Evolutionary conservation across 1,140 invertebrate genomes (phyloP), one percentile per base, ranked within the genome.

Genomic region (Aphis craccivora): DNA sequence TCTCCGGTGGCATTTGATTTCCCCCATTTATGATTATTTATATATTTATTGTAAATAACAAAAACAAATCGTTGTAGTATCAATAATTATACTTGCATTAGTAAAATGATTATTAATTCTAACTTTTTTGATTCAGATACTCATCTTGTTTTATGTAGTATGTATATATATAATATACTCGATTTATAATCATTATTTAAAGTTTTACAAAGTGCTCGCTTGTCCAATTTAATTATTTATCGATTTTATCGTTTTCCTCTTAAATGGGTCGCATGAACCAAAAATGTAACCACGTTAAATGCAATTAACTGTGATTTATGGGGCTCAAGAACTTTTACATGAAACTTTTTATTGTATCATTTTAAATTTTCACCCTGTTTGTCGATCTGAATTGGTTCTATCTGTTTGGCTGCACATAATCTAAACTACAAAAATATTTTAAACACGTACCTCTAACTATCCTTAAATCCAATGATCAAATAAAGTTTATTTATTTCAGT

Each of bases 181-280:
- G 37, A 86, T 86, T 86, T 43, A 43, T 86, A 86, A 86, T 86
- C 83, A 86, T 83, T 37, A 83, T 83, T 83, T 35, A 83, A 83
- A 37, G 37, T 22, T 22, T 1, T 37, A 23, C 20, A 37, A 40
- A 83, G 81, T 83, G 81, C 6, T 83, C 81, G 81, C 83, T 86
- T 43, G 83, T 86, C 83, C 25, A 25, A 86, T 86, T 86, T 86
- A 40, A 86, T 43, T 86, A 40, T 86, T 86, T 86, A 86, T 86
- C 22, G 83, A 40, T 43, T 86, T 43, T 25, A 86, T 86, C 83
- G 23, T 43, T 40, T 86, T 43, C 37, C 40, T 3, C 83, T 86
- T 25, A 86, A 86, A 86, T 86, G 83, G 83, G 37, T 86, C 37
- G 1, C 43, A 25, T 30, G 9, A 40, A 86, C 83, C 83, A 43